Conservation (phyloP, 1,140 invertebrate species). For the Sitobion miscanthi region DNA sequence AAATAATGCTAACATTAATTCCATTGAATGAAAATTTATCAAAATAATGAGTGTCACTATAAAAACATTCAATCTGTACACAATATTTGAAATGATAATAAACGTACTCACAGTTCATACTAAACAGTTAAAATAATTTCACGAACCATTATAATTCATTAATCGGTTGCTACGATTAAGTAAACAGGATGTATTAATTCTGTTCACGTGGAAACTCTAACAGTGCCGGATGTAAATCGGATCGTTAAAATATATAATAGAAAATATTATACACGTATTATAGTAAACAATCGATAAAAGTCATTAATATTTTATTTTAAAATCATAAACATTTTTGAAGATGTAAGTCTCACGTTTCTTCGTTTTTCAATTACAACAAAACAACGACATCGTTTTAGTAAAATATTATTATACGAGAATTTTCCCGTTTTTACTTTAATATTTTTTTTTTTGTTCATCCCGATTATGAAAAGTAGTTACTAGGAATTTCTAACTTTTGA, state of each 20-base stretch:
- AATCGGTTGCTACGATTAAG: background rate
- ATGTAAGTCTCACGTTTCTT: background rate
- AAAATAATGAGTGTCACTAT: background rate
- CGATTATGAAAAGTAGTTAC: no score
- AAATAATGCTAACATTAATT: background rate
- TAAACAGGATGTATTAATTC: background rate
- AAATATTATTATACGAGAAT: background rate
- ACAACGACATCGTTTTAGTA: background rate
- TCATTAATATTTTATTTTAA: slow-evolving; percentile 15
- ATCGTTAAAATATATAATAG: background rate
- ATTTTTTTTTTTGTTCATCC: background rate
- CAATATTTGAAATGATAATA: background rate
- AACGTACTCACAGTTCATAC: background rate
- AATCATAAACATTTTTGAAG: background rate
- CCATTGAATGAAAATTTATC: background rate
- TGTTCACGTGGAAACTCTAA: background rate
- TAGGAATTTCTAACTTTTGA: background rate
- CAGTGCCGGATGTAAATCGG: background rate
- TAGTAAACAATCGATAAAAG: background rate
- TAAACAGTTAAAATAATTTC: background rate
- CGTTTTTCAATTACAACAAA: background rate
- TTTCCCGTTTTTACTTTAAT: background rate
- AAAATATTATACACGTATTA: background rate
- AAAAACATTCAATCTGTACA: background rate
- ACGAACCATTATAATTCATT: background rate